Evolutionary conservation across 2,888 invertebrate genomes (phyloP).

Genomic region (Adelphocoris suturalis): DNA sequence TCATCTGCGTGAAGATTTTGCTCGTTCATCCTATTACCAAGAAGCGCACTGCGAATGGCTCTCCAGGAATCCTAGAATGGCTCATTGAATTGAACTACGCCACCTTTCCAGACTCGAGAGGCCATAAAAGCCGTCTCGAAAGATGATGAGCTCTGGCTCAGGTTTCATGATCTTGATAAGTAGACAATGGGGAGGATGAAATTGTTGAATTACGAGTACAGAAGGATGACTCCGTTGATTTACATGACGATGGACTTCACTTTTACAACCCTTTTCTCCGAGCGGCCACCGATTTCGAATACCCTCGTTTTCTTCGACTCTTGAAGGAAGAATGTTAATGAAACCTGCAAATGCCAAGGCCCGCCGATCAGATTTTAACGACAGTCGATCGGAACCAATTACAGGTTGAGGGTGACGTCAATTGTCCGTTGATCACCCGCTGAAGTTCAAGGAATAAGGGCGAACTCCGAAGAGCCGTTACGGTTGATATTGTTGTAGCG

Average conservation of each 20-base stretch:
- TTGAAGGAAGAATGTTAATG: slow-evolving; percentile 50
- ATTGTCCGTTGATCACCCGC: slow-evolving; percentile 35
- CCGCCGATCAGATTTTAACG: slow-evolving; percentile 42
- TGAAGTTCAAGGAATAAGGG: slow-evolving; percentile 52
- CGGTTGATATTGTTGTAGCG: neutral
- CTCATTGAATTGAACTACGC: neutral
- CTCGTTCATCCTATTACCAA: neutral
- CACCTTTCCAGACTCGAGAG: neutral
- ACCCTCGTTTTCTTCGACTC: neutral
- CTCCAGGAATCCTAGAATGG: neutral
- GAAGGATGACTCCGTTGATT: neutral
- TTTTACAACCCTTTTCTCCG: neutral
- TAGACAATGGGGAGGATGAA: slow-evolving; percentile 6
- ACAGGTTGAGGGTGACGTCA: slow-evolving; percentile 53
- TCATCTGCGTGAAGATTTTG: neutral
- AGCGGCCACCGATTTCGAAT: neutral
- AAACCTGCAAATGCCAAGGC: slow-evolving; percentile 56
- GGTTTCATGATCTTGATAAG: neutral
- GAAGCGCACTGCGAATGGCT: neutral
- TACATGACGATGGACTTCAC: neutral
- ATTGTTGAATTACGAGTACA: neutral
- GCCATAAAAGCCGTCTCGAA: neutral
- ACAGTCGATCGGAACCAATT: slow-evolving; percentile 42
- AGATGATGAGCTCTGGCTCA: neutral
- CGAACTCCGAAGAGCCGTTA: slow-evolving; percentile 1